Conservation (phyloP, 2,797 vertebrate species). For the Acestrorhynchus altus region DNA sequence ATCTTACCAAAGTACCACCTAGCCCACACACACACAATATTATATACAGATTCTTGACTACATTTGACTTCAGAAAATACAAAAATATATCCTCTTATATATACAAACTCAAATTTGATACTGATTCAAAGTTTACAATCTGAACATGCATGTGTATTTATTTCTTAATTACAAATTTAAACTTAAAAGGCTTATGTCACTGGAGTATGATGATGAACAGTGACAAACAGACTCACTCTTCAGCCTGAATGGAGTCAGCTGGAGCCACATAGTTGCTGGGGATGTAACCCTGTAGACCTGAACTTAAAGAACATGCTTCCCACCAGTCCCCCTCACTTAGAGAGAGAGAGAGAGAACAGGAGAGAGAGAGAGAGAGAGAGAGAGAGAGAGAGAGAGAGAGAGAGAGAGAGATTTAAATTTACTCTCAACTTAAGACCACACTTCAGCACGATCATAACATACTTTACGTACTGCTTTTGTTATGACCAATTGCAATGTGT, state of each 20-base stretch:
- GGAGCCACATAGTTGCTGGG: slow-evolving; percentile 98
- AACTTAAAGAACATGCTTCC: slow-evolving; percentile 96
- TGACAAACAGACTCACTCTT: slow-evolving; percentile 85
- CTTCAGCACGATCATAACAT: no score
- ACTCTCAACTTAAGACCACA: no score
- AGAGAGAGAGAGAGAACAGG: not conserved
- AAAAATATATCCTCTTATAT: no score
- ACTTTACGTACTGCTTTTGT: no score
- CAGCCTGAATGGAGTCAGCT: slow-evolving; percentile 96
- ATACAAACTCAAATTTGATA: no score
- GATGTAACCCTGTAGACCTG: slow-evolving; percentile 94
- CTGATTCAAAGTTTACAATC: no score
- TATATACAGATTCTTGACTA: no score
- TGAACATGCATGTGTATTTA: no score
- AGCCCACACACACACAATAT: slow-evolving; percentile 21
- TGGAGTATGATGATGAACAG: not conserved
- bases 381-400: not conserved
- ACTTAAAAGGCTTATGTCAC: not conserved
- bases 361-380: slow-evolving; percentile 5
- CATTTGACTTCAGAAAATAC: no score
- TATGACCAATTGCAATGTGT: no score
- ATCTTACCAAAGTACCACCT: slow-evolving; percentile 99
- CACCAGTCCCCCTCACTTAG: slow-evolving; percentile 96
- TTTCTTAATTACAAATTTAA: no score
- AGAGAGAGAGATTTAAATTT: no score